Evolutionary conservation across 2,888 invertebrate species (phyloP), one percentile per base, ranked within the genome.

Genomic region (Plebejus argus): DNA sequence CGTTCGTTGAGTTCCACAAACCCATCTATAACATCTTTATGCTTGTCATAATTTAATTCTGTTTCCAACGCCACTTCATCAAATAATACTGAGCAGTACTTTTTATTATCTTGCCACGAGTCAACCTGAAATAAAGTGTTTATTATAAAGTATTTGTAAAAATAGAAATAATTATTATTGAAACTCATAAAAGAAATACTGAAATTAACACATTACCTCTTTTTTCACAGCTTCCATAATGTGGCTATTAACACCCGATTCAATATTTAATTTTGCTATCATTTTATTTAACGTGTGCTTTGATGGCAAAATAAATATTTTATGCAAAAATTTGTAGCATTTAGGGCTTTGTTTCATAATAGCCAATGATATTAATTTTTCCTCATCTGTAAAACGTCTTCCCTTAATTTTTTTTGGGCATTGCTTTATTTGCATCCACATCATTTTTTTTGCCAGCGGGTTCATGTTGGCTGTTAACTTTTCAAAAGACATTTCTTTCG

Each of bases 381-480:
- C 74, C 15, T 75, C 74, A 18, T 45, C 35, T 28, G 77, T 66
- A n/a, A 77, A 77, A 39, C 75, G n/a, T 66, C 72, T 74, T 18
- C 18, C 77, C 6, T 77, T 77, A 8, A 23, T 1, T 6, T 77
- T 71, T 56, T 71, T 77, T 7, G 39, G 33, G 4, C 49, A 28
- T 15, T 53, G 56, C 33, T 71, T 77, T 18, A 72, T n/a, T 77
- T 77, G 77, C 72, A 77, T 77, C 77, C 76, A 76, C 76, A 78
- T 20, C 6, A 79, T 23, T 49, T 74, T 79, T 72, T 77, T 78
- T 12, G 76, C 71, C 18, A 76, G 28, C 39, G 76, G 76, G 33
- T 78, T 79, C 78, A 79, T 77, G 1, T 77, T 72, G 39, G 71
- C 49, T 35, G 76, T 76, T 20, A 78, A 12, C 66, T 78, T 76